Percentiles rank a stretch among this genome's conserved stretches.
phyloP scores from a whole-genome alignment of 2,113 vertebrate genomes.

The Centropus unirufus region DNA sequence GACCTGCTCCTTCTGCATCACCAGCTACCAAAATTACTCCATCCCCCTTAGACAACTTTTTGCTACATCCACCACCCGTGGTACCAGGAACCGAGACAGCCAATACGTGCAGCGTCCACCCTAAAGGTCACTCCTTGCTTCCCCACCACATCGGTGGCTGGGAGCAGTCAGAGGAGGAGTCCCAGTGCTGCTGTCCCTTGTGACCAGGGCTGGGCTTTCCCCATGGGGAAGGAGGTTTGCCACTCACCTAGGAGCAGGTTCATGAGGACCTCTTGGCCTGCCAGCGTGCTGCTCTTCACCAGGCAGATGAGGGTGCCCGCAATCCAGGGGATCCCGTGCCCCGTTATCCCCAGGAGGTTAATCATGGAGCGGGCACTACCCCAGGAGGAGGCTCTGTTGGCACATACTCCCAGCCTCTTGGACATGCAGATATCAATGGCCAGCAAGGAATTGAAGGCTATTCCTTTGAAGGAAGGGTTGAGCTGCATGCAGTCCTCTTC shows the following conservation, averaged over 20 bases:
- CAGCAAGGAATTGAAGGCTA: constrained; percentile 92
- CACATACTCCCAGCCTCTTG: constrained; percentile 93
- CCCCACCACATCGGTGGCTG: neutral
- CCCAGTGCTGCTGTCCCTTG: neutral
- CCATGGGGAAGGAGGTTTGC: neutral
- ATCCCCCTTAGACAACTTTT: neutral
- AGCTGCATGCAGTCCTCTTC: constrained; percentile 98
- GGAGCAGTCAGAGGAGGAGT: constrained; percentile 48
- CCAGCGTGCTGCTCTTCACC: constrained; percentile 91
- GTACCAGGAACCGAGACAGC: fast-evolving
- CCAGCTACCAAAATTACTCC: neutral
- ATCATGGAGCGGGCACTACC: constrained; percentile 92
- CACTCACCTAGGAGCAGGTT: constrained; percentile 96
- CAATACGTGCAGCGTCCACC: neutral
- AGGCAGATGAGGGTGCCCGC: constrained; percentile 92
- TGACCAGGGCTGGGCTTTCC: constrained; percentile 21
- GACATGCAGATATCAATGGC: constrained; percentile 96
- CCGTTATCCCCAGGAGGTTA: constrained; percentile 89
- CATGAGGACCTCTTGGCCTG: constrained; percentile 94
- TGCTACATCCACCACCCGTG: neutral
- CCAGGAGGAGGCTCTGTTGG: constrained; percentile 87
- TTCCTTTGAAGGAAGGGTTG: constrained; percentile 94
- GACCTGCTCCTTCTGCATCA: neutral
- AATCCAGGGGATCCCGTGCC: constrained; percentile 94
- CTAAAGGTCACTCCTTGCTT: neutral